Conservation (phyloP, 2,113 vertebrate species). For the Corvus hawaiiensis region DNA sequence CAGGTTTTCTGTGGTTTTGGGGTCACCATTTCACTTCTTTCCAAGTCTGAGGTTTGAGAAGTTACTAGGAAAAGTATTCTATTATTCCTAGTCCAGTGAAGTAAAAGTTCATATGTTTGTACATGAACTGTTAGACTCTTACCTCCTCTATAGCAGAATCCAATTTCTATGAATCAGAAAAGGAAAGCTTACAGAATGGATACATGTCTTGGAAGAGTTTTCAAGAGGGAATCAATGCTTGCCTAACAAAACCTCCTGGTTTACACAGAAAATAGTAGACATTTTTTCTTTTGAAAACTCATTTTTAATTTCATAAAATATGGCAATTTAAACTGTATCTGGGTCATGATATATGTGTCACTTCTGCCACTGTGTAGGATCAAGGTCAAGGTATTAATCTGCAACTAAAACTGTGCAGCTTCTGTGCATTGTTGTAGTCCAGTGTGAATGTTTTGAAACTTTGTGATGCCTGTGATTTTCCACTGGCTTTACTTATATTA, state of each 20-base stretch:
- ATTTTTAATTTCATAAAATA: background rate
- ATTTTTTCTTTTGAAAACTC: background rate
- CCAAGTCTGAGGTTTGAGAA: conserved; percentile 15
- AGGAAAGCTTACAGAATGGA: background rate
- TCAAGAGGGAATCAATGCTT: background rate
- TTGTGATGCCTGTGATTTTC: conserved; percentile 39
- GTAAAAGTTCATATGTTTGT: conserved; percentile 3
- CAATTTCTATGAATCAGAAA: background rate
- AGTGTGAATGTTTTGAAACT: background rate
- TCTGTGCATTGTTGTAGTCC: conserved; percentile 21
- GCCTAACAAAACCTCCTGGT: background rate
- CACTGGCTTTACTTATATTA: conserved; percentile 34
- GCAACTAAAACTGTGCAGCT: background rate
- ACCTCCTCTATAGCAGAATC: background rate
- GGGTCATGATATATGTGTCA: background rate
- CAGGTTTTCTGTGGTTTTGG: conserved; percentile 12
- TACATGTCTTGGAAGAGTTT: background rate
- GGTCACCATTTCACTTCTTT: background rate
- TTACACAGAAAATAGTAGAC: background rate
- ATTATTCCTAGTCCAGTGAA: background rate
- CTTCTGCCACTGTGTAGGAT: background rate
- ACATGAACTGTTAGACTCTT: background rate
- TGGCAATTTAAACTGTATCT: background rate
- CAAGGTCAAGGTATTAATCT: conserved; percentile 11
- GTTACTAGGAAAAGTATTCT: conserved; percentile 1